Evolutionary conservation across 30 jellyfish, hydroid and myxozoan genomes (phyloP).

Genomic region (Haliclystus octoradiatus): DNA sequence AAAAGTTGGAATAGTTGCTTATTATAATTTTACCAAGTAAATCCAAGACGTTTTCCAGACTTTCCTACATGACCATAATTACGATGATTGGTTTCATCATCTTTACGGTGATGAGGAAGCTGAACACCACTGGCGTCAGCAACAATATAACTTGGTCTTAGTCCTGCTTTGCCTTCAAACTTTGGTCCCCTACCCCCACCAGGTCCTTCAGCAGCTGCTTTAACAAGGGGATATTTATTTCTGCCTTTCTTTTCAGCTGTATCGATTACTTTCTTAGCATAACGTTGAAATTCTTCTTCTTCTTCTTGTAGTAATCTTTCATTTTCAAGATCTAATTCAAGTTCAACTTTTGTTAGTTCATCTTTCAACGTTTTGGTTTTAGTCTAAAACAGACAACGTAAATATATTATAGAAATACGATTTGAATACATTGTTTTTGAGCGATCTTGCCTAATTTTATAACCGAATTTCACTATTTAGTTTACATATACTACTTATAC

Average conservation of each 20-base stretch:
- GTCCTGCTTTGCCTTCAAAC: constrained; percentile 86
- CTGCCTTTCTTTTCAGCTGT: constrained; percentile 61
- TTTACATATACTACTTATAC: no score
- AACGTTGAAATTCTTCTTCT: constrained; percentile 74
- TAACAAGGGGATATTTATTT: constrained; percentile 62
- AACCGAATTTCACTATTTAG: no score
- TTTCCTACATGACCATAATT: constrained; percentile 91
- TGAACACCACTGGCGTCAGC: constrained; percentile 94
- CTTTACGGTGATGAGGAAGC: constrained; percentile 82
- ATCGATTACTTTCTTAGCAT: constrained; percentile 65
- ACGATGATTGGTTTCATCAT: constrained; percentile 30
- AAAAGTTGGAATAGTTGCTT: no score
- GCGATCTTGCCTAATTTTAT: no score
- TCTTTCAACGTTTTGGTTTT: no score
- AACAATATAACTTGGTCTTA: constrained; percentile 91
- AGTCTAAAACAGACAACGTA: no score
- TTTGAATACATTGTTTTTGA: no score
- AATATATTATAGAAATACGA: no score
- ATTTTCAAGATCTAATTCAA: constrained; percentile 53
- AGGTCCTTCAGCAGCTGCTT: constrained; percentile 91
- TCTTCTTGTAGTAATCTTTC: constrained; percentile 52
- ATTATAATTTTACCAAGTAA: constrained; percentile 65
- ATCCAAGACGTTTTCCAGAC: constrained; percentile 85
- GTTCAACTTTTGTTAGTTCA: constrained; percentile 13
- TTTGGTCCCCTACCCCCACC: constrained; percentile 99